Percentiles rank a stretch among this genome's conserved stretches.
These are phyloP conservation scores for Scrobipalpa costella DNA, from an alignment of 2,888 invertebrate species.

Conservation along the genomic window DNA sequence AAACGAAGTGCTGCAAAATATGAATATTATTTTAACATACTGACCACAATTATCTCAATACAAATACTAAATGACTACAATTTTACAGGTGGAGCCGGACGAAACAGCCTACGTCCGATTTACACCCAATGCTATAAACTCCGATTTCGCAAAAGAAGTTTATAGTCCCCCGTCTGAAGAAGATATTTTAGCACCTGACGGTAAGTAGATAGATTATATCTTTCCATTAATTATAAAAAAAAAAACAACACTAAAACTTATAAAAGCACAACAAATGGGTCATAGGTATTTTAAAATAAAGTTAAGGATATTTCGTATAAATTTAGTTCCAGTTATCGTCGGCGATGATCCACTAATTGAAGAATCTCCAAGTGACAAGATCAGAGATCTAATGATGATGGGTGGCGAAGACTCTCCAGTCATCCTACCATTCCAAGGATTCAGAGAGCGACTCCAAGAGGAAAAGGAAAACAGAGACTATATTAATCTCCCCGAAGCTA, in stretches of 20 bases:
- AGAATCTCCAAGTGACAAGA: conserved; percentile 65
- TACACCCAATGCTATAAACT: conserved; percentile 83
- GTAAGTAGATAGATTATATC: conserved; percentile 38
- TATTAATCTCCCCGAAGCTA: conserved; percentile 42
- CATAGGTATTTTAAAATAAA: no score
- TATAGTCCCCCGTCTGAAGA: conserved; percentile 86
- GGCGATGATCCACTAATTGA: conserved; percentile 42
- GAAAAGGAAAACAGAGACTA: conserved; percentile 48
- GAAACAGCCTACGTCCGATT: conserved; percentile 90
- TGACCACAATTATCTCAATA: no score
- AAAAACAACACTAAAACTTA: not conserved
- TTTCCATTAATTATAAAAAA: not conserved
- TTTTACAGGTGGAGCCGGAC: conserved; percentile 79
- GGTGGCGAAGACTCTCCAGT: conserved; percentile 61
- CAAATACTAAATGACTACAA: not conserved
- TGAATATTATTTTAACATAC: no score
- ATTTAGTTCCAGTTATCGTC: conserved; percentile 30
- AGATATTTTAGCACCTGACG: conserved; percentile 58
- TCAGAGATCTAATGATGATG: conserved; percentile 66
- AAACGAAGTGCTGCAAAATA: conserved; percentile 12
- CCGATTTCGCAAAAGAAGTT: conserved; percentile 90
- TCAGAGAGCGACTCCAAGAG: conserved; percentile 68
- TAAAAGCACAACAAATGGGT: no score
- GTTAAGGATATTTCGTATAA: no score
- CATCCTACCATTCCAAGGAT: conserved; percentile 69